Base-by-base conservation (phyloP, 2,113 vertebrate species). In the Ramphastos sulfuratus region DNA sequence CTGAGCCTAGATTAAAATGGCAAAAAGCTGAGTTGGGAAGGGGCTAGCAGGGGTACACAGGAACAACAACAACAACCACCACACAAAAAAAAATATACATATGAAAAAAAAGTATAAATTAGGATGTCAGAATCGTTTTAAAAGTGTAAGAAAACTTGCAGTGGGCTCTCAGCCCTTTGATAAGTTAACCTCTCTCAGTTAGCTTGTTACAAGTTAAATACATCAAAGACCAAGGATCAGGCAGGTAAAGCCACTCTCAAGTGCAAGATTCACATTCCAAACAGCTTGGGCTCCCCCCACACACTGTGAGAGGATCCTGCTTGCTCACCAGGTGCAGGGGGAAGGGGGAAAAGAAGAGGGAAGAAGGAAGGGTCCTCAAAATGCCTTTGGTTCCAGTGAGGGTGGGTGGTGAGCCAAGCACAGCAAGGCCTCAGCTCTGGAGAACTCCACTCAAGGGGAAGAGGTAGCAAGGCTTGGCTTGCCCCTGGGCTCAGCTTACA, bases 361-460 rank as follows among this genome's bases (percentile, higher is more conserved):
- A 44, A 74, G 70, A 96, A n/a, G 42, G 42, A 42, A 14, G 42
- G 91, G 54, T 74, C 90, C 94, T 92, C 89, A 9, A 44, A 30
- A 90, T 74, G 95, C 87, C 97, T 98, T 98, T 97, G 97, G 97
- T 97, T 96, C 97, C 95, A 81, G 89, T 70, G 92, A 96, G 93
- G 85, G 92, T 28, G 72, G 94, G 81, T 28, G 94, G 79, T 27
- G 64, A 89, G 96, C 96, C 92, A 88, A 92, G 94, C 71, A 13
- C 84, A 85, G 93, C 81, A 25, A 94, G 87, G 94, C 76, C 94
- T 89, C 92, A 42, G 94, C 92, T 88, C 82, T 12, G 54, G 82
- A 87, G 81, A 96, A 33, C 87, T 81, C 87, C 33, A 33, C 87
- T 83, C 66, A 4, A 65, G 78, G 91, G 91, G 73, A 95, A 46